These are phyloP conservation scores for Antrozous pallidus DNA, from an alignment of 2,797 vertebrate genomes.

Conservation along the genomic window DNA sequence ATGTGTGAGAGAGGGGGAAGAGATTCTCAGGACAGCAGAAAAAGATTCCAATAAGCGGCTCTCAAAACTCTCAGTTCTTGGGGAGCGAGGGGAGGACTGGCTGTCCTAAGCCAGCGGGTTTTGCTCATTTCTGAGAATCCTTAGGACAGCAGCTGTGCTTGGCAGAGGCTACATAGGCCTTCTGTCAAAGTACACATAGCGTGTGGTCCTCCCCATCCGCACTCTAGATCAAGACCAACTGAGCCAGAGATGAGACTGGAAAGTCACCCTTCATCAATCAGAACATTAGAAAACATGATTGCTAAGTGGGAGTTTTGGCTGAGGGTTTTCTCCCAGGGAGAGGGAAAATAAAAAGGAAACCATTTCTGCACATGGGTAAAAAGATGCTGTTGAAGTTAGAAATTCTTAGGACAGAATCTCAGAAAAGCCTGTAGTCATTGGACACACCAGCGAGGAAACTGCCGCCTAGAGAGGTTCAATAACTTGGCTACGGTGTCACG, in stretches of 20 bases:
- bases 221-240: not conserved
- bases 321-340: conserved; percentile 2
- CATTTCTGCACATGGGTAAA: conserved; percentile 28
- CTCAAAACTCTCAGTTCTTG: not conserved
- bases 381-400: not conserved
- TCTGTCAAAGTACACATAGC: conserved; percentile 63
- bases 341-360: not conserved
- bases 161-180: conserved; percentile 4
- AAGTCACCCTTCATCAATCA: conserved; percentile 4
- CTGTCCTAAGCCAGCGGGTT: conserved; percentile 20
- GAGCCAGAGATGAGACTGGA: conserved; percentile 30
- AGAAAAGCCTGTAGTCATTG: not conserved
- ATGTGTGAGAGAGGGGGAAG: not conserved
- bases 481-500: not conserved
- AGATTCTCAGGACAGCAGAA: not conserved
- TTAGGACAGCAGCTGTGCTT: conserved; percentile 42
- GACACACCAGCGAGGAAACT: not conserved
- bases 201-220: conserved; percentile 43
- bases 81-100: not conserved
- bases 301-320: not conserved
- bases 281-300: conserved; percentile 23
- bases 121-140: conserved; percentile 69
- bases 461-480: not conserved
- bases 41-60: conserved; percentile 23
- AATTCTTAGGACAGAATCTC: not conserved